Base-by-base conservation (phyloP, 1,140 invertebrate genomes). In the Cyclina sinensis region DNA sequence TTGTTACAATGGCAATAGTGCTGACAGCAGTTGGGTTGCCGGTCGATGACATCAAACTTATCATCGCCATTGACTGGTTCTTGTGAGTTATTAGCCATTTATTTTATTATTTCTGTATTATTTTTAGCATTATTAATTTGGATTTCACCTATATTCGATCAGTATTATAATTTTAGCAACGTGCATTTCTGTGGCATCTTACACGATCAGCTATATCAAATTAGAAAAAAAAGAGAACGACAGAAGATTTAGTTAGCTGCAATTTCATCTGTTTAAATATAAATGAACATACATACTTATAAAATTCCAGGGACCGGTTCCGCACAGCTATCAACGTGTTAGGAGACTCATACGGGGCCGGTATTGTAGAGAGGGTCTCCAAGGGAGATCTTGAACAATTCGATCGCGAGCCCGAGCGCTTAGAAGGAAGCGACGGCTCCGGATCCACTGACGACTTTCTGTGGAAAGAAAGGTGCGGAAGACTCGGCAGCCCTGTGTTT, bases 21-120 rank as follows among this genome's bases (percentile, higher is more conserved):
- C 95, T 99, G 82, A 98, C 98, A 93, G 98, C 98, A 4, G 97
- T 99, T 78, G 98, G 98, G 35, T 96, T 99, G 62, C 98, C 98
- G 68, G 97, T 98, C 18, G 97, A 98, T 94, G 98, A 99, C 94
- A 97, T 99, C 37, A 97, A 98, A 14, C 96, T 99, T 37, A 98
- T 99, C 92, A 97, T 99, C 82, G 98, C 98, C 21, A 98, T 99
- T n/a, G 99, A 99, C 96, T 99, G 99, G 98, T 96, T 99, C 46
- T 96, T 99, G 98, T 99, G 96, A 98, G 98, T 97, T 78, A 37
- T 27, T 59, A 14, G 14, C 7, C 11, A 16, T 7, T n/a, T 59
- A 12, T n/a, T 59, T 5, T 59, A n/a, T n/a, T n/a, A n/a, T n/a
- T n/a, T n/a, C n/a, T n/a, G n/a, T n/a, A n/a, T n/a, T n/a, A n/a